A percentile compares a stretch with the other conserved stretches of the same genome.
Evolutionary conservation across 2,797 vertebrate genomes (phyloP).

Genomic region (Macroramphosus scolopax): DNA sequence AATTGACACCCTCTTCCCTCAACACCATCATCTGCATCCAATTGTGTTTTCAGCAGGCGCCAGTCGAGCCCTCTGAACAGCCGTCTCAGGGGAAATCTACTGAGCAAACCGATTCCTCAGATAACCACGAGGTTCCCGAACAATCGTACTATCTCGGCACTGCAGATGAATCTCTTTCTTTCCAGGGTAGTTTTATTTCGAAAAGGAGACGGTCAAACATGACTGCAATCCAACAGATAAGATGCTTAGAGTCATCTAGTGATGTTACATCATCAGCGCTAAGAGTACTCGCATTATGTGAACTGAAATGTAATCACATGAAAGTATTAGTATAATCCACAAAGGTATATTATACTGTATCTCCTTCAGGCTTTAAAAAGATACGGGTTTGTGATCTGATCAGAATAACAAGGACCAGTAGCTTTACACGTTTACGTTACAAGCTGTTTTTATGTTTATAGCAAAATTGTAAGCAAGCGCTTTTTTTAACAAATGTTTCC

Average conservation of each 20-base stretch:
- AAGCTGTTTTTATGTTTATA: too few species aligned
- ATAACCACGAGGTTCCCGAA: conserved; percentile 1
- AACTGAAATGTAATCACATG: conserved; percentile 33
- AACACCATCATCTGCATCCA: conserved; percentile 8
- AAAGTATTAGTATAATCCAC: conserved; percentile 33
- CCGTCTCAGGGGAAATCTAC: conserved; percentile 33
- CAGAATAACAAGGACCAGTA: too few species aligned
- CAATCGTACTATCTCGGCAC: background rate
- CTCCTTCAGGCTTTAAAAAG: too few species aligned
- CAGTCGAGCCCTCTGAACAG: conserved; percentile 26
- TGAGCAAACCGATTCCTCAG: conserved; percentile 22
- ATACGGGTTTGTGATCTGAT: too few species aligned
- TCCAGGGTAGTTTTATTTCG: conserved; percentile 2
- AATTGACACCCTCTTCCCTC: conserved; percentile 25
- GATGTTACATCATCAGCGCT: conserved; percentile 45
- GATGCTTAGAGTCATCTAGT: conserved; percentile 41
- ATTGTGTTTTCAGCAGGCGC: conserved; percentile 41
- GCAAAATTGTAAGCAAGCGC: too few species aligned
- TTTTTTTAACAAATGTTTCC: too few species aligned
- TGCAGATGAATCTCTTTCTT: conserved; percentile 9
- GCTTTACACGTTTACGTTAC: too few species aligned
- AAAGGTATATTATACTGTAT: conserved; percentile 11
- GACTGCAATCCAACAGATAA: conserved; percentile 41
- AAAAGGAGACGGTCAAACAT: conserved; percentile 10
- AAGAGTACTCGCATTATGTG: conserved; percentile 29